Evolutionary conservation across 2,113 vertebrate genomes (phyloP), one percentile per base, ranked within the genome.

Genomic region (Osmerus eperlanus): DNA sequence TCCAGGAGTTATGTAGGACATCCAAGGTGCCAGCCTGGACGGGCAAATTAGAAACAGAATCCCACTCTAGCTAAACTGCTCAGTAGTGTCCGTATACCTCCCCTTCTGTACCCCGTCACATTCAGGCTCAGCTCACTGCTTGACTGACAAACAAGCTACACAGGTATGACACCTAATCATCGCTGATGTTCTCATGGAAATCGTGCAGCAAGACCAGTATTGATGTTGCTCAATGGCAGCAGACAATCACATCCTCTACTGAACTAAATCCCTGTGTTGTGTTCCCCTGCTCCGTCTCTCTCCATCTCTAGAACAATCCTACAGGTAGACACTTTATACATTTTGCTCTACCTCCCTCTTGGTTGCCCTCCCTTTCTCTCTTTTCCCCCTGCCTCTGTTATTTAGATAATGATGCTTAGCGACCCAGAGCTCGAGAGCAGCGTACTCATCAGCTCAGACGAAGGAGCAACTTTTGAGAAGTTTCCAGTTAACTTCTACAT

Each of bases 401-500:
- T 81, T 79, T 83, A 99, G 97, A 98, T 99, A 85, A 96, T 99
- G 96, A 93, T 99, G 77, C 94, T 99, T 65, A 95, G 95, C 75
- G 97, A 99, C 85, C 97, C 97, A 64, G 97, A 98, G 78, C 84
- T 97, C 79, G 97, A 99, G 85, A 96, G 94, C 80, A 95, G 95
- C 74, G 92, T 99, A 72, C 80, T 98, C 76, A 98, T 99, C 90
- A 99, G 97, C 82, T 95, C 95, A 29, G 97, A 99, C 65, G 97
- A 97, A 91, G 97, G 97, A 3, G 95, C 96, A 0, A 96, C 94
- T 70, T 99, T 97, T 84, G 96, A 99, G 86, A 99, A 98, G 84
- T 93, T 94, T 76, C 89, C 94, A 56, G 93, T 98, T 77, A 95
- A 89, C 79, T 99, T 99, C 87, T 95, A 94, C 62, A 95, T 99